Percentiles rank a stretch among this genome's conserved stretches.
These are phyloP conservation scores for Pseudopodoces humilis DNA, from an alignment of 2,113 vertebrate genomes.

Conservation along the genomic window DNA sequence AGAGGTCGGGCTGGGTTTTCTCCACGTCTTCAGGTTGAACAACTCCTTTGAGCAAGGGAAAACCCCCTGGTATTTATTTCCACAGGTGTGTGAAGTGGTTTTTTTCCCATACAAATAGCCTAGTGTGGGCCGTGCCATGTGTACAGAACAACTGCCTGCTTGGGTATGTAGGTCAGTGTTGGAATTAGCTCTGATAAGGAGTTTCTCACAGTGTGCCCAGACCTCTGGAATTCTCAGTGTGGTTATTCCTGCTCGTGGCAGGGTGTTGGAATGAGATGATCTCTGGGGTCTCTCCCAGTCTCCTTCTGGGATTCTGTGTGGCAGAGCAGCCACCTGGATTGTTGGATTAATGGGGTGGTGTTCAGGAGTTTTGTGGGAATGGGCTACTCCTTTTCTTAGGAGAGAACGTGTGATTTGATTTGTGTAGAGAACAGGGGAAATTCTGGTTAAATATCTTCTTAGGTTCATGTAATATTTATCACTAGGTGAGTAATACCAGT, in stretches of 20 bases:
- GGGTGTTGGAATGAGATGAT: background rate
- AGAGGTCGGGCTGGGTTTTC: background rate
- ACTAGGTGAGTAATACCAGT: background rate
- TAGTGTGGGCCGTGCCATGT: accelerated
- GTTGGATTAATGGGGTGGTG: background rate
- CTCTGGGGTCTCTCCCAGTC: background rate
- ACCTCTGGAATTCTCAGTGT: background rate
- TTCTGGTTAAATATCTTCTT: background rate
- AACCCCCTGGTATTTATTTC: background rate
- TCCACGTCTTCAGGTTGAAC: background rate
- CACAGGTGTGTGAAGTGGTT: background rate
- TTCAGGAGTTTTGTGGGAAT: background rate
- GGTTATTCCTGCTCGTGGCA: background rate
- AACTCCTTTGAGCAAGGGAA: background rate
- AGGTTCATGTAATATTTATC: background rate
- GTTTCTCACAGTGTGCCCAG: background rate
- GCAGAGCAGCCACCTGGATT: background rate
- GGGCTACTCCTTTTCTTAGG: background rate
- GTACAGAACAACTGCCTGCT: background rate
- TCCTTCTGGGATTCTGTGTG: background rate
- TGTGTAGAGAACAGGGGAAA: background rate
- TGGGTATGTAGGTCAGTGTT: background rate
- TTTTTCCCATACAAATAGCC: background rate
- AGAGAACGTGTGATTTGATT: accelerated
- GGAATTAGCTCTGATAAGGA: background rate